A percentile compares a stretch with the other conserved stretches of the same genome.
Evolutionary conservation across 2,888 invertebrate genomes (phyloP).

Genomic region (Lepidochrysops patricia): DNA sequence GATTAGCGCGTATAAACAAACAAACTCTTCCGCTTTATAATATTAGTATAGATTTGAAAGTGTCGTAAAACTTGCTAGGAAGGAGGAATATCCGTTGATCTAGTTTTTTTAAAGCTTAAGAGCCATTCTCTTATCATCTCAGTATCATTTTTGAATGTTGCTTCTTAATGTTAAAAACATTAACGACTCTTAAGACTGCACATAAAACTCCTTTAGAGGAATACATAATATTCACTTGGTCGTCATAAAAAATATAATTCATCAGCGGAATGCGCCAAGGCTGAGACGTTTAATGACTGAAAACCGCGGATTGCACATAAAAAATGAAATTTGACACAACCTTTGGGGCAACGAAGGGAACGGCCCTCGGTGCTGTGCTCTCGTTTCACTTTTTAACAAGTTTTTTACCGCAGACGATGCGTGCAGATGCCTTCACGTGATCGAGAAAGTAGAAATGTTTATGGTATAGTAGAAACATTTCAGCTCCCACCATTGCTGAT

Average conservation of each 20-base stretch:
- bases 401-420: conserved; percentile 47
- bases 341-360: neutral
- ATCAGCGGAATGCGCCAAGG: neutral
- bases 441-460: neutral
- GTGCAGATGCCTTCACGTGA: conserved; percentile 36
- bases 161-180: too few relatives aligned
- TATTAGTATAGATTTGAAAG: too few relatives aligned
- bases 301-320: neutral
- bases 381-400: conserved; percentile 49
- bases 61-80: too few relatives aligned
- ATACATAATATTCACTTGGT: neutral
- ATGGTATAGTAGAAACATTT: neutral
- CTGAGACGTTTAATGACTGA: neutral
- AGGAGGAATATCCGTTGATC: too few relatives aligned
- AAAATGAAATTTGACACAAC: conserved; percentile 11
- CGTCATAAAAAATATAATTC: neutral
- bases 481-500: too few relatives aligned
- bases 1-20: too few relatives aligned
- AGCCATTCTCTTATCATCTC: too few relatives aligned
- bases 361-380: conserved; percentile 30
- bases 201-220: neutral
- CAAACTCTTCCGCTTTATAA: too few relatives aligned
- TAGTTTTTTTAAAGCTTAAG: too few relatives aligned
- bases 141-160: too few relatives aligned
- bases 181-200: neutral